Conservation (phyloP, 2,888 invertebrate species). For the Sphaerophoria taeniata region DNA sequence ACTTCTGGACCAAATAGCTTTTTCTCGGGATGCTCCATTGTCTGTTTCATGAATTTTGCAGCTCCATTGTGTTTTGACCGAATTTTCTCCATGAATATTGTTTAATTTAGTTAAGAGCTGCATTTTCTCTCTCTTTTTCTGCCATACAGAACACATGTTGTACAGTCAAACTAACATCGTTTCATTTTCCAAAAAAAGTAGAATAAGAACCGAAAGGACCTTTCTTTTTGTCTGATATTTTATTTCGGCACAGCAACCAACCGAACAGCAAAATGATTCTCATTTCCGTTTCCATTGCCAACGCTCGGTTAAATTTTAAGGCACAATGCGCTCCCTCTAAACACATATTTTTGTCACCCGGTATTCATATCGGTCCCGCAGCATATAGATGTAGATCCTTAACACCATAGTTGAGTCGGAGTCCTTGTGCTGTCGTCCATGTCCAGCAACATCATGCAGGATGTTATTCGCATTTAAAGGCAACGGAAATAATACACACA, state of each 20-base stretch:
- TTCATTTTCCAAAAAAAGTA: not conserved
- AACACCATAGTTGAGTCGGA: no score
- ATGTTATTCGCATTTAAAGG: slow-evolving; percentile 63
- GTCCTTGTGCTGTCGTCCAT: slow-evolving; percentile 6
- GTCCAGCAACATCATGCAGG: slow-evolving; percentile 44
- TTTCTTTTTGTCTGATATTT: slow-evolving; percentile 13
- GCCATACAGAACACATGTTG: not conserved
- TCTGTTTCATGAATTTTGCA: slow-evolving; percentile 6
- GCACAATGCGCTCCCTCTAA: slow-evolving; percentile 54
- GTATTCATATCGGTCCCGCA: slow-evolving; percentile 38
- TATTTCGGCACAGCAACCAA: slow-evolving; percentile 3
- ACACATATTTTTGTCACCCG: slow-evolving; percentile 64
- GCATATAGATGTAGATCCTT: not conserved
- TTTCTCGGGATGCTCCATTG: slow-evolving; percentile 12
- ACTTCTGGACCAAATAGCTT: not conserved
- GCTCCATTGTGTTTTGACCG: slow-evolving; percentile 25
- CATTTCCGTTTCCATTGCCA: slow-evolving; percentile 61
- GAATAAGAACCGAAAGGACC: not conserved
- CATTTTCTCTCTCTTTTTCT: slow-evolving; percentile 18
- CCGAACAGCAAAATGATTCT: slow-evolving; percentile 43
- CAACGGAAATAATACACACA: slow-evolving; percentile 56
- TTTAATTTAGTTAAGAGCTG: slow-evolving; percentile 68
- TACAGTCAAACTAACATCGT: slow-evolving; percentile 13
- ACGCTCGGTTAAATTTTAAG: slow-evolving; percentile 56
- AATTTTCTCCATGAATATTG: slow-evolving; percentile 36